Evolutionary conservation across 2,113 vertebrate genomes (phyloP).

Genomic region (Ptilorrhoa leucosticta): DNA sequence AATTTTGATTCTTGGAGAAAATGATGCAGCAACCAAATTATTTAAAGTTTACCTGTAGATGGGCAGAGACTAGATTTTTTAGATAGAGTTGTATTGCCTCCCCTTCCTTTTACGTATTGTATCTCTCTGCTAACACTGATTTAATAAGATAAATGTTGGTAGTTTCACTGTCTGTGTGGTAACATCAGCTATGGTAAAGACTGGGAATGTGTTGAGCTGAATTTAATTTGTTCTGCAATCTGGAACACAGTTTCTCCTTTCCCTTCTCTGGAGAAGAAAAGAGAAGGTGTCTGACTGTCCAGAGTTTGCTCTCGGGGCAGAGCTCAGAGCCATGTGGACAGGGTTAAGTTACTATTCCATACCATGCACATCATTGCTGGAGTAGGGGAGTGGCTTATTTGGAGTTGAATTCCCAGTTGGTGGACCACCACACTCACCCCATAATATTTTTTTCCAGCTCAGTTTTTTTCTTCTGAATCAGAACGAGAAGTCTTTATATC

Average conservation of each 20-base stretch:
- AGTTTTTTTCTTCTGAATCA: neutral
- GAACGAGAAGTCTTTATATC: neutral
- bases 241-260: neutral
- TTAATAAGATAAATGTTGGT: neutral
- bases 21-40: neutral
- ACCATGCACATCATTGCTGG: neutral
- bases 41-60: neutral
- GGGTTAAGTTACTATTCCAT: neutral
- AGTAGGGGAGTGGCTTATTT: neutral
- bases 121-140: neutral
- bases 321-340: neutral
- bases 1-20: neutral
- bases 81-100: neutral
- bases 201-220: neutral
- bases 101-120: neutral
- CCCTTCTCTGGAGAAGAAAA: neutral
- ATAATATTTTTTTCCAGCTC: neutral
- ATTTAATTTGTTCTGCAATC: neutral
- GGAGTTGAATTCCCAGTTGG: neutral
- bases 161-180: neutral
- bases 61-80: neutral
- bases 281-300: neutral
- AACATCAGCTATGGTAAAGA: neutral
- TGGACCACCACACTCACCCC: neutral
- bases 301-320: neutral